These are phyloP conservation scores for Cecropterus lyciades DNA, from an alignment of 1,140 invertebrate species.

Conservation along the genomic window DNA sequence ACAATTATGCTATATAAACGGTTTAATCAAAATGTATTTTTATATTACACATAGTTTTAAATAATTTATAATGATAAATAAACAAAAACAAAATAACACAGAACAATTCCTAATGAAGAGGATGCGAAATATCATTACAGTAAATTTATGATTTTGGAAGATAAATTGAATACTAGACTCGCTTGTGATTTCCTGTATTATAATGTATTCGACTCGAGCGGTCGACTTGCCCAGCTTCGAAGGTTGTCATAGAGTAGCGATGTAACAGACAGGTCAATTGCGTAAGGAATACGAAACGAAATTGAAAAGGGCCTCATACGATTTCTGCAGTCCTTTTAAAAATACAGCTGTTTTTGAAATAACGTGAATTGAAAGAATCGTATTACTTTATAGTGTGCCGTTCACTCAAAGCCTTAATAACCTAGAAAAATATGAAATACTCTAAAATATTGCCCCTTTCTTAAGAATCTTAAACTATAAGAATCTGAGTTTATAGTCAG, in stretches of 20 bases:
- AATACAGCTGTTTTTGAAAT: background rate
- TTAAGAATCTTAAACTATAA: no score
- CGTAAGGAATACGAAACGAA: conserved; percentile 17
- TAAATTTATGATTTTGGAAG: conserved; percentile 79
- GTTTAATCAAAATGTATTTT: no score
- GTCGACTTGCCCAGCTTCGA: conserved; percentile 52
- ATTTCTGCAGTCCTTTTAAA: conserved; percentile 4
- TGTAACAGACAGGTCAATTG: conserved; percentile 38
- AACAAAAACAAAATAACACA: conserved; percentile 3
- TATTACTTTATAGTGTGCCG: no score
- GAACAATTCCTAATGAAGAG: conserved; percentile 45
- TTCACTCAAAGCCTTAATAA: no score
- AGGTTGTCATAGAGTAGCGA: conserved; percentile 67
- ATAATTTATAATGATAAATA: no score
- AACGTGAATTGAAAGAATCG: no score
- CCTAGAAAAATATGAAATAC: no score
- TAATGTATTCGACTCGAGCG: conserved; percentile 73
- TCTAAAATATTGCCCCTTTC: no score
- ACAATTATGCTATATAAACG: no score
- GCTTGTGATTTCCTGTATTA: conserved; percentile 78
- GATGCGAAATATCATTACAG: conserved; percentile 74
- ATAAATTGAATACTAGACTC: conserved; percentile 72
- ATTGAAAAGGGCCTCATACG: conserved; percentile 11
- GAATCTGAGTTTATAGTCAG: no score
- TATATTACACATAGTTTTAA: no score